A percentile compares a stretch with the other conserved stretches of the same genome.
Evolutionary conservation across 2,113 vertebrate species (phyloP).

Genomic region (Hystrix cristata): DNA sequence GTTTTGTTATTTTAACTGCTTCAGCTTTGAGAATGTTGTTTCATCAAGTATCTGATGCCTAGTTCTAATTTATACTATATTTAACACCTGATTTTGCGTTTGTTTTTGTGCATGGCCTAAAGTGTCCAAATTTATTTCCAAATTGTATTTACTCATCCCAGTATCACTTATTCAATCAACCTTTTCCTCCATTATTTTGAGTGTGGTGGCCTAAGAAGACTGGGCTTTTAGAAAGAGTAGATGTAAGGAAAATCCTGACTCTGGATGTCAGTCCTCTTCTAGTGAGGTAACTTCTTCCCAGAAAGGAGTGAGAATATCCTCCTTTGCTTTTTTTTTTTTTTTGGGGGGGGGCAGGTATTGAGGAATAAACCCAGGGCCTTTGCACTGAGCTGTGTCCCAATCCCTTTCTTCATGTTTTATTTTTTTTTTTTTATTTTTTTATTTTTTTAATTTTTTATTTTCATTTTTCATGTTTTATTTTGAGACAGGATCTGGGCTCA

Average conservation of each 20-base stretch:
- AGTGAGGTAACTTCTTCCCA: not conserved
- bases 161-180: not conserved
- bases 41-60: not conserved
- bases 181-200: not conserved
- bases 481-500: too few relatives aligned
- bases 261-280: not conserved
- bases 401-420: too few relatives aligned
- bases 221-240: not conserved
- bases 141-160: not conserved
- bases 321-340: not conserved
- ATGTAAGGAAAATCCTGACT: not conserved
- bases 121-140: not conserved
- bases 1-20: conserved; percentile 2
- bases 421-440: too few relatives aligned
- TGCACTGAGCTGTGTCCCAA: too few relatives aligned
- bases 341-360: not conserved
- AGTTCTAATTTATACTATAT: conserved; percentile 11
- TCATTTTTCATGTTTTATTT: too few relatives aligned
- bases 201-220: not conserved
- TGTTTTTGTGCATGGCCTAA: not conserved
- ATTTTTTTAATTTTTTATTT: too few relatives aligned
- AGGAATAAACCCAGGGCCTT: too few relatives aligned
- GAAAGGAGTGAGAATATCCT: not conserved
- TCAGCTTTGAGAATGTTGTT: conserved; percentile 1
- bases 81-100: not conserved